phyloP scores from a whole-genome alignment of 2,797 vertebrate genomes.

The Chaetophractus vellerosus region DNA sequence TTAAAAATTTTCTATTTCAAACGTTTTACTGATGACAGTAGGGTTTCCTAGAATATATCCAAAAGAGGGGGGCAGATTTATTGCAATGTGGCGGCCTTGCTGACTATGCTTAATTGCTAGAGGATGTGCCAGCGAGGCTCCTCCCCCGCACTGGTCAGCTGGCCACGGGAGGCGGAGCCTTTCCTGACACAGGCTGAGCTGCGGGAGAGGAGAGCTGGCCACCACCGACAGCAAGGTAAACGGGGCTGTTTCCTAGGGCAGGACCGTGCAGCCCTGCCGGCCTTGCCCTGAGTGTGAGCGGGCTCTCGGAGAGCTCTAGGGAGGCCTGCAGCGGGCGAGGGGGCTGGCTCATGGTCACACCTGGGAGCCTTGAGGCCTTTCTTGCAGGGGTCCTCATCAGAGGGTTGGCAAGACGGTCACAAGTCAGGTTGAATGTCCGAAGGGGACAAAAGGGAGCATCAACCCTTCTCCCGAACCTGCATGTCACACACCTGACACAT shows the following conservation, averaged over 20 bases:
- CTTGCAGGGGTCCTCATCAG: rapidly evolving
- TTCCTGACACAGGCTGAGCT: too few relatives aligned
- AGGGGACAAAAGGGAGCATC: rapidly evolving
- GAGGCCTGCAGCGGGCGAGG: too few relatives aligned
- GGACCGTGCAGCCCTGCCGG: neutral
- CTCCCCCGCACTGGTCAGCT: neutral
- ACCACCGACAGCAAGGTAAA: neutral
- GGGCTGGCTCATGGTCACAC: rapidly evolving
- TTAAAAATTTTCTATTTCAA: neutral
- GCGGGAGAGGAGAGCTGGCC: too few relatives aligned
- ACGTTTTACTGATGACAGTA: neutral
- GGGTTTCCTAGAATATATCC: neutral
- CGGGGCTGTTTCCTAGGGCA: neutral
- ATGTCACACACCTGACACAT: rapidly evolving
- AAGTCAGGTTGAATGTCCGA: rapidly evolving
- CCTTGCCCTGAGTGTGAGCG: neutral
- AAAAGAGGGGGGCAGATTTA: neutral
- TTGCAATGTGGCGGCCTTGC: rapidly evolving
- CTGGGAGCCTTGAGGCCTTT: rapidly evolving
- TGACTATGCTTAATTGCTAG: neutral
- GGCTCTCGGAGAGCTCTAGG: too few relatives aligned
- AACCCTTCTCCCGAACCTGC: rapidly evolving
- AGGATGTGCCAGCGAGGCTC: rapidly evolving
- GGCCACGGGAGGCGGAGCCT: neutral
- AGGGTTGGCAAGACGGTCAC: rapidly evolving